Conservation (phyloP, 2,797 vertebrate species). For the Delichon dasypus region DNA sequence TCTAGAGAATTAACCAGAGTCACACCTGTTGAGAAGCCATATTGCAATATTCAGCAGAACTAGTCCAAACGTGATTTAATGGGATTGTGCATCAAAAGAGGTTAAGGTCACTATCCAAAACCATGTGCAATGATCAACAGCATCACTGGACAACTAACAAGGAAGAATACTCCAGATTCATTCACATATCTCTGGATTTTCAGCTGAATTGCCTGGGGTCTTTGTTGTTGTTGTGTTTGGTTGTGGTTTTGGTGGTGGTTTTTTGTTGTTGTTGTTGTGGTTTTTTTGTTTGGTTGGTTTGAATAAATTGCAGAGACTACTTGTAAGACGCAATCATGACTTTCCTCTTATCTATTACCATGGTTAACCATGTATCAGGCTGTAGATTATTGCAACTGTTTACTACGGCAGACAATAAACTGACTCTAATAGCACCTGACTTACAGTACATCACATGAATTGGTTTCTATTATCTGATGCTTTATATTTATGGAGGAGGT, state of each 20-base stretch:
- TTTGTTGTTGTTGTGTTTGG: too few species aligned
- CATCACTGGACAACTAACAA: background rate
- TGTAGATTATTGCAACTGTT: constrained; percentile 32
- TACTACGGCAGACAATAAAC: constrained; percentile 23
- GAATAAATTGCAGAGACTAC: background rate
- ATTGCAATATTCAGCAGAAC: background rate
- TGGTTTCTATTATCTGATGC: constrained; percentile 19
- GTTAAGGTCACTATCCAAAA: background rate
- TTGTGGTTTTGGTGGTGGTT: too few species aligned
- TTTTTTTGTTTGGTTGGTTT: background rate
- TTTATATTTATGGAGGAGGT: constrained; percentile 3
- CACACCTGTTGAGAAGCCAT: background rate
- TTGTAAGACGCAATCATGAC: background rate
- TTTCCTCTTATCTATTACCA: background rate
- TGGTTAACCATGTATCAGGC: background rate
- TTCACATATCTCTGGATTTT: background rate
- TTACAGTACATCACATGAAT: constrained; percentile 34
- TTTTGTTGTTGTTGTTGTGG: background rate
- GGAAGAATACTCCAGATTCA: background rate
- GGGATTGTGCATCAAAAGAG: background rate
- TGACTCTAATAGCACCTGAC: constrained; percentile 41
- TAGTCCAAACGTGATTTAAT: background rate
- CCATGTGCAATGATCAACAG: background rate
- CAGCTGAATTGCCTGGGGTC: background rate
- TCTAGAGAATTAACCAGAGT: background rate